Evolutionary conservation across 1,140 invertebrate genomes (phyloP).

Genomic region (Orchestia grillus): DNA sequence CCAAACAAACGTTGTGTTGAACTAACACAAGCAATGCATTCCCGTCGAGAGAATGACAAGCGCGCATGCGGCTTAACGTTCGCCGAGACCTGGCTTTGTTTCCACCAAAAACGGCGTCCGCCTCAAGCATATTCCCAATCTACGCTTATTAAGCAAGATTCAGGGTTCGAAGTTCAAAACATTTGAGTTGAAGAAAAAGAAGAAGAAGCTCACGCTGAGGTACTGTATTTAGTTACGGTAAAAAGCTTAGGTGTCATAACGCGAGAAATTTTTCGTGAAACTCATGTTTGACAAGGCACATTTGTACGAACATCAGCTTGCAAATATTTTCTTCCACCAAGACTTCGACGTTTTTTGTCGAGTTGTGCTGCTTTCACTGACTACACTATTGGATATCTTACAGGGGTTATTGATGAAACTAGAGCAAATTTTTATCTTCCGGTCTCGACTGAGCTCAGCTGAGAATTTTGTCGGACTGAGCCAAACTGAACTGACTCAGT

Average conservation of each 20-base stretch:
- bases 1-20: slow-evolving; percentile 29
- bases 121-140: background rate
- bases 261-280: background rate
- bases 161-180: background rate
- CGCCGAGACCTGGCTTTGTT: background rate
- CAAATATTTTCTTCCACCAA: too few relatives aligned
- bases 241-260: background rate
- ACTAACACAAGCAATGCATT: slow-evolving; percentile 20
- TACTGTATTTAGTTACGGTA: background rate
- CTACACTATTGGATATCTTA: too few relatives aligned
- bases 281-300: too few relatives aligned
- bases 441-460: too few relatives aligned
- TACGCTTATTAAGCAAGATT: background rate
- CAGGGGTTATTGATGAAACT: too few relatives aligned
- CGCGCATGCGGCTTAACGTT: background rate
- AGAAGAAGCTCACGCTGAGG: background rate
- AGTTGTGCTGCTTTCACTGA: too few relatives aligned
- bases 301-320: too few relatives aligned
- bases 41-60: background rate
- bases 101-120: background rate
- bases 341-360: too few relatives aligned
- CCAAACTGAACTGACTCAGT: too few relatives aligned
- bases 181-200: background rate
- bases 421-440: too few relatives aligned
- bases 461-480: too few relatives aligned